These are phyloP conservation scores for Oscheius sp. DNA, from an alignment of 2,888 invertebrate genomes.

Conservation along the genomic window DNA sequence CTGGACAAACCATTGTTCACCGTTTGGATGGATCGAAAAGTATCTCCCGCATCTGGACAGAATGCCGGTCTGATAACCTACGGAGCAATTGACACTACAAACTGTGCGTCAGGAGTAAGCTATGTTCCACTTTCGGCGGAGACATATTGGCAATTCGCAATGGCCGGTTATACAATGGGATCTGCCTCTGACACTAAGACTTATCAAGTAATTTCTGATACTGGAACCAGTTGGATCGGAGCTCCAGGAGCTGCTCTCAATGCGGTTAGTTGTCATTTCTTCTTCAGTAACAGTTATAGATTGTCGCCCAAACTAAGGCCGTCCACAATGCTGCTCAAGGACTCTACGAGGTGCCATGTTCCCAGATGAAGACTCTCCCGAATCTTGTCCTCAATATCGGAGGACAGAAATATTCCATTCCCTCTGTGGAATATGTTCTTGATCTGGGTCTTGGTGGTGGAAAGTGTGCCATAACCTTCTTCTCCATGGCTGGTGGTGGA, in stretches of 20 bases:
- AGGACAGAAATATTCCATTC: conserved; percentile 52
- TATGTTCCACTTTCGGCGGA: conserved; percentile 59
- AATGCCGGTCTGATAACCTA: conserved; percentile 54
- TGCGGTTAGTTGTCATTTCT: conserved; percentile 13
- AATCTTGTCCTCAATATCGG: conserved; percentile 58
- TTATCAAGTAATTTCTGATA: conserved; percentile 61
- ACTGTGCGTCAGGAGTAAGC: conserved; percentile 55
- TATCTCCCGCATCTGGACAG: conserved; percentile 9
- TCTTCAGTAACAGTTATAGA: not conserved
- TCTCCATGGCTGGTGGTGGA: conserved; percentile 42
- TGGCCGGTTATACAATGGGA: conserved; percentile 51
- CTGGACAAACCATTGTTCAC: conserved; percentile 82
- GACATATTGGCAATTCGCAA: conserved; percentile 66
- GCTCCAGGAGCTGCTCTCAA: conserved; percentile 45
- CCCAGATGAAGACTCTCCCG: conserved; percentile 40
- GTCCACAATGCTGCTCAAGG: conserved; percentile 46
- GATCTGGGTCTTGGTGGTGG: conserved; percentile 56
- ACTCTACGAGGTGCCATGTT: conserved; percentile 57
- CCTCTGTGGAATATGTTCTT: conserved; percentile 62
- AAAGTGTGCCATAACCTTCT: conserved; percentile 49
- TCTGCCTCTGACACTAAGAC: conserved; percentile 39
- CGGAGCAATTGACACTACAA: conserved; percentile 59
- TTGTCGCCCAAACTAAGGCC: conserved; percentile 51
- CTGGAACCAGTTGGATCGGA: conserved; percentile 61
- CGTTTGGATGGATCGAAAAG: conserved; percentile 81